Evolutionary conservation across 2,888 invertebrate species (phyloP), one percentile per base, ranked within the genome.

Genomic region (Epistrophella euchroma): DNA sequence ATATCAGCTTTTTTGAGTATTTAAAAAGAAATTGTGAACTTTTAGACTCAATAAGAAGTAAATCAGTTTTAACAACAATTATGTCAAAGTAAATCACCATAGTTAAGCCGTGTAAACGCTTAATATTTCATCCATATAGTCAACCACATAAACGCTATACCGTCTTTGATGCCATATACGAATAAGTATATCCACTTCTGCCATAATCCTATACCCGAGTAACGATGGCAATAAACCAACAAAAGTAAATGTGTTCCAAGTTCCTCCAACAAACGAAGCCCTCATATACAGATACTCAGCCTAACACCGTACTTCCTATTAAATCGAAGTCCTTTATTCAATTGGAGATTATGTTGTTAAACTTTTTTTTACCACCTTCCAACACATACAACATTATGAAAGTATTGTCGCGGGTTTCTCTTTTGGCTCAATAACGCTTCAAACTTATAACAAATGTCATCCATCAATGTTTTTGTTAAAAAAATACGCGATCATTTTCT

Each of bases 271-370:
- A 28, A 28, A 28, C 28, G 5, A 28, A 28, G 28, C 28, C 28
- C 28, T 28, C 6, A 28, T 28, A 28, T 28, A 28, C 28, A 28
- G 28, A 28, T 3, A 5, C 28, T 28, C 28, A 28, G 28, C 28
- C 28, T 28, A 28, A 28, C 6, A 28, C 5, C 28, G 28, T 28
- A 28, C 5, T 5, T 9, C 32, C 32, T 70, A 55, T 70, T 25
- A 25, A 52, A 52, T 62, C 25, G 25, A 71, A 50, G 25, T 56
- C 64, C 64, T 64, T 72, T 58, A 43, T 43, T n/a, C 71, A 79
- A 84, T 84, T 79, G 84, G 58, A 55, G 75, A 79, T 79, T 72
- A 84, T 79, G 75, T 75, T 84, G 80, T 85, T 72, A 85, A 80
- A 72, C 47, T 80, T 80, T 85, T 85, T 76, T 28, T 43, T 52